Evolutionary conservation across 2,113 vertebrate species (phyloP).

Genomic region (Ciconia boyciana): DNA sequence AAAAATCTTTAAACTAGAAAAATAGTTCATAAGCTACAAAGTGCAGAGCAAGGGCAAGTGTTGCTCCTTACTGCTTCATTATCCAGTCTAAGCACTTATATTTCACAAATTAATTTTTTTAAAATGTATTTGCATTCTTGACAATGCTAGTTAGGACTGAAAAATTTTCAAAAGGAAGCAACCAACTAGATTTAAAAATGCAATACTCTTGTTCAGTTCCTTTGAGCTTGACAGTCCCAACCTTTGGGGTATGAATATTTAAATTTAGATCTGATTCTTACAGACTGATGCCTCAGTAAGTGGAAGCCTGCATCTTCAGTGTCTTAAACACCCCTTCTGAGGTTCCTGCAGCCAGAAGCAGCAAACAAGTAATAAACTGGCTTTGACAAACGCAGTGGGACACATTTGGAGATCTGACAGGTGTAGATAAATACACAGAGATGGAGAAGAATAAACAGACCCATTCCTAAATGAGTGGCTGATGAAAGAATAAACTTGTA

Average conservation of each 20-base stretch:
- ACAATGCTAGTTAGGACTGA: neutral
- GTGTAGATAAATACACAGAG: neutral
- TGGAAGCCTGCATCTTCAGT: neutral
- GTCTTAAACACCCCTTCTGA: neutral
- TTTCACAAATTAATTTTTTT: neutral
- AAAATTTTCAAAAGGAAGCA: neutral
- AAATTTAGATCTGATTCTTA: neutral
- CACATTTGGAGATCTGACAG: neutral
- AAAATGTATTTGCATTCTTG: neutral
- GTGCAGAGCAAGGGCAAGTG: neutral
- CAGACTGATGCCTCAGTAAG: neutral
- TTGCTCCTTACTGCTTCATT: neutral
- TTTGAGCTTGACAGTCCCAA: neutral
- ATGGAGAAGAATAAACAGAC: neutral
- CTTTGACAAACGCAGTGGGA: neutral
- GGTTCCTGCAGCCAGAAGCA: neutral
- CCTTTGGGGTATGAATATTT: neutral
- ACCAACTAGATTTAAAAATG: neutral
- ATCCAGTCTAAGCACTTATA: neutral
- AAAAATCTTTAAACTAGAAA: neutral
- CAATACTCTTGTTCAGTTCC: neutral
- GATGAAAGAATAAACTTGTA: neutral
- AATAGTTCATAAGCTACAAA: neutral
- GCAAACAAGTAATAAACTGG: neutral
- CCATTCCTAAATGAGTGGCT: neutral